A percentile compares a stretch with the other conserved stretches of the same genome.
Evolutionary conservation across 2,797 vertebrate species (phyloP).

Genomic region (Sphaeramia orbicularis): DNA sequence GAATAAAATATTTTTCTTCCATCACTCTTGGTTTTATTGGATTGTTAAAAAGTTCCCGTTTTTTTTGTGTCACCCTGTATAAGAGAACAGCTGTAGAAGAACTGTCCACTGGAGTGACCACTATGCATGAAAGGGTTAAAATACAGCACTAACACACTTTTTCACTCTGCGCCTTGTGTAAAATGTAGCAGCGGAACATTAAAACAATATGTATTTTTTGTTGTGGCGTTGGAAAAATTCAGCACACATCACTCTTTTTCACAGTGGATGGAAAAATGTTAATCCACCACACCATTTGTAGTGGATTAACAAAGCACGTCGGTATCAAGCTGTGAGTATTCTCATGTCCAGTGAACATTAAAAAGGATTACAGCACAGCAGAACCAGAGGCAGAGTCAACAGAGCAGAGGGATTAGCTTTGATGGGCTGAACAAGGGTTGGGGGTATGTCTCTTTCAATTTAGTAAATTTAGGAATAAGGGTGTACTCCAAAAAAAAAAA

Average conservation of each 20-base stretch:
- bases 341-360: slow-evolving; percentile 31
- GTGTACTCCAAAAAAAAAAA: neutral
- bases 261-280: neutral
- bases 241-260: slow-evolving; percentile 3
- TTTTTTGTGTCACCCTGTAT: no score
- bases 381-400: slow-evolving; percentile 49
- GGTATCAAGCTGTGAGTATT: slow-evolving; percentile 42
- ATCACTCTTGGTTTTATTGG: no score
- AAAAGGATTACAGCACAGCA: slow-evolving; percentile 61
- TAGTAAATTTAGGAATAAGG: slow-evolving; percentile 2
- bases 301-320: slow-evolving; percentile 21
- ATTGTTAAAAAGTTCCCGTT: no score
- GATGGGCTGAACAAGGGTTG: slow-evolving; percentile 15
- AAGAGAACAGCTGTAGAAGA: no score
- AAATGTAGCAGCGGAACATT: neutral
- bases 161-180: neutral
- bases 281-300: slow-evolving; percentile 20
- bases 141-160: neutral
- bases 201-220: neutral
- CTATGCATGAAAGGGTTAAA: no score
- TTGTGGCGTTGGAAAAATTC: slow-evolving; percentile 3
- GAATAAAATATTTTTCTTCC: no score
- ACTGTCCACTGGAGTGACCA: no score
- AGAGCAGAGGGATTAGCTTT: slow-evolving; percentile 51
- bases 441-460: slow-evolving; percentile 22